Evolutionary conservation across 2,113 vertebrate genomes (phyloP), one percentile per base, ranked within the genome.

Genomic region (Leiothrix lutea): DNA sequence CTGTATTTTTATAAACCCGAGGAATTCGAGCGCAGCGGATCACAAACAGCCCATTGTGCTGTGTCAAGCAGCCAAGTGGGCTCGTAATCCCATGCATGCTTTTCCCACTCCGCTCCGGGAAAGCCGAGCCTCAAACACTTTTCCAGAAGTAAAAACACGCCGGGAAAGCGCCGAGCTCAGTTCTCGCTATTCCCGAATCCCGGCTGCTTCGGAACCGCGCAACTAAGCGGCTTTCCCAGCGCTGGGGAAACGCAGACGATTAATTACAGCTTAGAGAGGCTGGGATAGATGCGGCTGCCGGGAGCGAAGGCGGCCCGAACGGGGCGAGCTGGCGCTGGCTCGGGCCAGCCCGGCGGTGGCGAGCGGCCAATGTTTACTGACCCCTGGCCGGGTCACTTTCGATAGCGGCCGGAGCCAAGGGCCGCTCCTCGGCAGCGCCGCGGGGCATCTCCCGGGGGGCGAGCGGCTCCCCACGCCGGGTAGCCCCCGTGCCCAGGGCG

Each of bases 361-460:
- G 36, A 82, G 73, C 74, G 54, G 86, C 92, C 96, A 91, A 29
- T 80, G 91, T 95, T 90, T 91, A 87, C 95, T 86, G 92, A 83
- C 87, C 93, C 85, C 58, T 11, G 87, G 6, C 28, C 56, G 60
- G 82, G 85, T 94, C 94, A 72, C 88, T 91, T 7, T 29, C 80
- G 31, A 48, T 21, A 36, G 65, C 65, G 54, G 72, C 75, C 40
- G 12, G 28, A 79, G 71, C 77, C 58, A 11, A 14, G 58, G 65
- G 57, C 65, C 35, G 48, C 74, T 42, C 57, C 56, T 14, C 5
- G 62, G 4, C 15, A 74, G 60, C 40, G n/a, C 81, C 50, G 10
- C 33, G 72, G 62, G 85, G 35, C 77, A n/a, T 5, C 66, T 17
- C 70, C 42, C 19, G 28, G 3, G 45, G 72, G 40, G 1, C 5